These are phyloP conservation scores for Eutolmus rufibarbis DNA, from an alignment of 2,888 invertebrate species.

Conservation along the genomic window DNA sequence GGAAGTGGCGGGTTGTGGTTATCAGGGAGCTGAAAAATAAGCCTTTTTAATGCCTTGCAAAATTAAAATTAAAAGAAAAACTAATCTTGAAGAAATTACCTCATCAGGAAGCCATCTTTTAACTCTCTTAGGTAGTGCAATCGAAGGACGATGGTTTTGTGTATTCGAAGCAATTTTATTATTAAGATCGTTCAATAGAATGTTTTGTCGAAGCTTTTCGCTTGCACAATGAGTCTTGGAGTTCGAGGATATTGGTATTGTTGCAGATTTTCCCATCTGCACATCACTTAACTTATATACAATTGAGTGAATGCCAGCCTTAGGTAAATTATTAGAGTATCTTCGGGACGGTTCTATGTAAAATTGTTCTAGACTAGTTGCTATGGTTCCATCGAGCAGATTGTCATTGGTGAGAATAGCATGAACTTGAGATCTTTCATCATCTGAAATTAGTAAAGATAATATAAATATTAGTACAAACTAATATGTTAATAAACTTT, in stretches of 20 bases:
- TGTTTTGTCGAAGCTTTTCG: conserved; percentile 55
- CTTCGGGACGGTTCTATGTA: conserved; percentile 73
- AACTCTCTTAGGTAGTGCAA: conserved; percentile 52
- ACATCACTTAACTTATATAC: conserved; percentile 86
- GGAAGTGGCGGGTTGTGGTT: conserved; percentile 70
- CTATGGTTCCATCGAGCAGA: conserved; percentile 87
- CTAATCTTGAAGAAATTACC: conserved; percentile 55
- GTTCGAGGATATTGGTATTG: conserved; percentile 47
- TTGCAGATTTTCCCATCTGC: conserved; percentile 55
- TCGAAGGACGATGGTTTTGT: not conserved
- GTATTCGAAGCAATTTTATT: conserved; percentile 55
- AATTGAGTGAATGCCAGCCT: conserved; percentile 76
- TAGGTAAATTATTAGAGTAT: conserved; percentile 65
- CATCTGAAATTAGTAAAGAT: conserved; percentile 70
- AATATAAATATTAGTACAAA: not conserved
- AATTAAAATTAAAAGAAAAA: not conserved
- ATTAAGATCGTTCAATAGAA: conserved; percentile 49
- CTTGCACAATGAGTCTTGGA: conserved; percentile 60
- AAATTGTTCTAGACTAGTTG: conserved; percentile 78
- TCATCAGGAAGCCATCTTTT: conserved; percentile 77
- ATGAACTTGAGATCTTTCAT: conserved; percentile 80
- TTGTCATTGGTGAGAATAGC: conserved; percentile 88
- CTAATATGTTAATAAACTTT: too few relatives aligned
- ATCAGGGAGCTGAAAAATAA: conserved; percentile 50
- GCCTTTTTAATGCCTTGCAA: not conserved